A percentile compares a stretch with the other conserved stretches of the same genome.
Evolutionary conservation across 2,888 invertebrate genomes (phyloP).

Genomic region (Amphimallon solstitiale): DNA sequence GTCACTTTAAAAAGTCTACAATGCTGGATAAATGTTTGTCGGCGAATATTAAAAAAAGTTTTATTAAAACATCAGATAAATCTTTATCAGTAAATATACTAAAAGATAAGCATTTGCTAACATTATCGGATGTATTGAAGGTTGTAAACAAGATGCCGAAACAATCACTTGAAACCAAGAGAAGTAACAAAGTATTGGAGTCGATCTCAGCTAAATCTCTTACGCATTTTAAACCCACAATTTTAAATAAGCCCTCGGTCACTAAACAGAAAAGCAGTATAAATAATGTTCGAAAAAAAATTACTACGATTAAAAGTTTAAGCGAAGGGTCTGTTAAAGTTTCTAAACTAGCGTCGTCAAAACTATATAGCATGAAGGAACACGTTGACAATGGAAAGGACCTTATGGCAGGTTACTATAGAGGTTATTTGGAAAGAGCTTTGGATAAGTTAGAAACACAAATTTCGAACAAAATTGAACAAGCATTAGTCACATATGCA

Average conservation of each 20-base stretch:
- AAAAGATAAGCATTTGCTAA: neutral
- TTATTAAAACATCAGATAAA: slow-evolving; percentile 8
- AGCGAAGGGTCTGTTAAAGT: slow-evolving; percentile 21
- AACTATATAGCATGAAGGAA: neutral
- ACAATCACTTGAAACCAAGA: neutral
- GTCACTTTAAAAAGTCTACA: slow-evolving; percentile 4
- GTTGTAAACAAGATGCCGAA: neutral
- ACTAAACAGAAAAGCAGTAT: neutral
- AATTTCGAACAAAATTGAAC: slow-evolving; percentile 14
- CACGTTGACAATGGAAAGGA: neutral
- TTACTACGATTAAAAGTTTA: slow-evolving; percentile 15
- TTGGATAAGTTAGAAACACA: slow-evolving; percentile 15
- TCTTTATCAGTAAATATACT: slow-evolving; percentile 1
- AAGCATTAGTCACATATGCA: neutral
- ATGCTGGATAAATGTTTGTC: slow-evolving; percentile 29
- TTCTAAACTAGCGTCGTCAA: neutral
- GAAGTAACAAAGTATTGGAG: neutral
- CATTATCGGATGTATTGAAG: neutral
- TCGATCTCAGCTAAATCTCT: slow-evolving; percentile 8
- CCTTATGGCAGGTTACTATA: neutral
- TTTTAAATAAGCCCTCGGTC: neutral
- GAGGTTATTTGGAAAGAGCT: slow-evolving; percentile 3
- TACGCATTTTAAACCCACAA: neutral
- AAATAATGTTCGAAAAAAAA: neutral
- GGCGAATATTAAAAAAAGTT: neutral